Base-by-base conservation (phyloP, 2,888 invertebrate species). In the Caenorhabditis panamensis region DNA sequence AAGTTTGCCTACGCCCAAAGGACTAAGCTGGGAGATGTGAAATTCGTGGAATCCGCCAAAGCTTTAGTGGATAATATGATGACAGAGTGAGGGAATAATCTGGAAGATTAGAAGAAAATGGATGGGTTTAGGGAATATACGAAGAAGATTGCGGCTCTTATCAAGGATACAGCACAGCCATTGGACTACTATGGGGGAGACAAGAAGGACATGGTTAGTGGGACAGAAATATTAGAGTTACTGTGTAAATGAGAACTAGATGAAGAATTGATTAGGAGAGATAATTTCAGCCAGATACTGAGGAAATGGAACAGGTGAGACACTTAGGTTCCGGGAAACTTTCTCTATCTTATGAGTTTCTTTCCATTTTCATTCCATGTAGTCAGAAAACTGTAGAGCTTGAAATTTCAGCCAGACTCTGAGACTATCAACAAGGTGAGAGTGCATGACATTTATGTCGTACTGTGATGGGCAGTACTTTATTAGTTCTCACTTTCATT, bases 1-100 rank as follows among this genome's bases (percentile, higher is more conserved):
- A 98, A 98, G 91, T 96, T 94, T 92, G 96, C 95, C 18, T 96
- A 95, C 91, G 96, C 95, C 0, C 94, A 94, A 89, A 72, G 90
- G 47, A 87, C 90, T 22, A 84, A 88, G 68, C 82, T 90, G n/a
- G 90, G 90, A 36, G 97, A 97, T 92, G 92, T 94, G 26, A 93
- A 94, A 62, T 96, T 94, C 91, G 91, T 94, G 61, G 85, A 87
- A 59, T 93, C 95, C 87, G 93, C 95, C 13, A 92, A 93, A 20
- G 93, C 94, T 91, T 95, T 96, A 31, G 88, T 88, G 9, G 72
- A 83, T 22, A 94, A 95, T 85, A 91, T 96, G 72, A 94, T 94
- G 0, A 93, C 94, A n/a, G 92, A 93, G 13, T 86, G 49, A 69
- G 81, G 5, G 37, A 44, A 20, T 36, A 0, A 20, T 22, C 6